These are phyloP conservation scores for Nesoenas mayeri DNA, from an alignment of 2,113 vertebrate species.

Conservation along the genomic window DNA sequence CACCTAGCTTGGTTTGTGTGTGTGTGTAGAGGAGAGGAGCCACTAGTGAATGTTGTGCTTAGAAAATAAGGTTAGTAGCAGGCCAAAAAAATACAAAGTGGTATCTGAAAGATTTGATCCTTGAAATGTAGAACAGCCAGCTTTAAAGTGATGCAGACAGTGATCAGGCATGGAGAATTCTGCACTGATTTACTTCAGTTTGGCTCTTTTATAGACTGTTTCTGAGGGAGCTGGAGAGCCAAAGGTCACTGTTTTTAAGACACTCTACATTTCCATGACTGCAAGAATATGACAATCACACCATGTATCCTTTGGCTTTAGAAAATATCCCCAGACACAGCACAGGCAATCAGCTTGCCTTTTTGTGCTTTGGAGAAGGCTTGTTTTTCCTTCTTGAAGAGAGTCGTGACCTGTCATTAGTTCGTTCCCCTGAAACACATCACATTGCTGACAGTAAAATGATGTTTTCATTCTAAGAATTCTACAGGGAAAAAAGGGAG, in stretches of 20 bases:
- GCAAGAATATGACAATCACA: conserved; percentile 60
- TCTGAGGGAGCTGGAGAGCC: background rate
- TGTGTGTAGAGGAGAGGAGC: background rate
- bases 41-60: background rate
- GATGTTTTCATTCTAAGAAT: conserved; percentile 61
- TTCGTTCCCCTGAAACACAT: conserved; percentile 59
- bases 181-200: background rate
- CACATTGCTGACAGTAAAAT: conserved; percentile 58
- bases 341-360: conserved; percentile 42
- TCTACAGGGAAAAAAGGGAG: conserved; percentile 30
- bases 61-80: background rate
- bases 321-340: conserved; percentile 53
- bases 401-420: conserved; percentile 65
- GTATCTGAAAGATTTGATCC: background rate
- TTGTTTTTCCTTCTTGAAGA: conserved; percentile 56
- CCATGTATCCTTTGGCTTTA: conserved; percentile 38
- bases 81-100: background rate
- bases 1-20: background rate
- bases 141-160: background rate
- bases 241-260: conserved; percentile 49
- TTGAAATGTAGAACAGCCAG: background rate
- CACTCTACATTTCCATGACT: conserved; percentile 21
- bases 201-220: background rate
- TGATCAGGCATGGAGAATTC: background rate
- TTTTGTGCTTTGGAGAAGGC: conserved; percentile 25